phyloP scores from a whole-genome alignment of 2,888 invertebrate species.

The Stenolophus ochropezus region DNA sequence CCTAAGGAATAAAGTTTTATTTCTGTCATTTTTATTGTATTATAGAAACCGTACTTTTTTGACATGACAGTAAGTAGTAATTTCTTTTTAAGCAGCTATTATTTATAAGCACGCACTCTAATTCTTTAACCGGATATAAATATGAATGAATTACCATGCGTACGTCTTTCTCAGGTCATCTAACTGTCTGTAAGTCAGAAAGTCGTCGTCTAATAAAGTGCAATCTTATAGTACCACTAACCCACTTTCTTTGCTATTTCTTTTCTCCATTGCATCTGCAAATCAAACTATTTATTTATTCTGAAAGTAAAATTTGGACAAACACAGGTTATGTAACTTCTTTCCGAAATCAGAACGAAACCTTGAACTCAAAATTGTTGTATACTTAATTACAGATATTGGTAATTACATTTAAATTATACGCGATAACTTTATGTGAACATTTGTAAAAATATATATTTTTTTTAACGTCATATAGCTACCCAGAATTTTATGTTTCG shows the following conservation, averaged over 20 bases:
- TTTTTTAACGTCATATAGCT: not conserved
- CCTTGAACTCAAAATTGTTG: not conserved
- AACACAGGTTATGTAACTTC: not conserved
- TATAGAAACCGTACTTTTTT: no score
- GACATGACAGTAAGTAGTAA: no score
- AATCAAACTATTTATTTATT: not conserved
- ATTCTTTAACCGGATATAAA: not conserved
- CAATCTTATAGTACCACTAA: constrained; percentile 1
- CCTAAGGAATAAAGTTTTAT: no score
- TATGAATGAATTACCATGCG: not conserved
- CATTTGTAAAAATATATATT: no score
- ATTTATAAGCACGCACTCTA: not conserved
- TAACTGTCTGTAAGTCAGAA: constrained; percentile 11
- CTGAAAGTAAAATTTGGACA: not conserved
- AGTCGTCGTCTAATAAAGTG: not conserved
- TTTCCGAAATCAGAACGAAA: not conserved
- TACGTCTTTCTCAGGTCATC: not conserved
- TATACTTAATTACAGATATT: not conserved
- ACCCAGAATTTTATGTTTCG: not conserved
- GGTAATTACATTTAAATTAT: not conserved
- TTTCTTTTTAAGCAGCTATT: no score
- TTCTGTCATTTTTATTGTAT: no score
- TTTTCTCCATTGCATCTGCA: not conserved
- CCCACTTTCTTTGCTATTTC: not conserved
- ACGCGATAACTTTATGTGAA: not conserved